A percentile compares a stretch with the other conserved stretches of the same genome.
phyloP scores from a whole-genome alignment of 2,113 vertebrate species.

The Pimephales promelas region DNA sequence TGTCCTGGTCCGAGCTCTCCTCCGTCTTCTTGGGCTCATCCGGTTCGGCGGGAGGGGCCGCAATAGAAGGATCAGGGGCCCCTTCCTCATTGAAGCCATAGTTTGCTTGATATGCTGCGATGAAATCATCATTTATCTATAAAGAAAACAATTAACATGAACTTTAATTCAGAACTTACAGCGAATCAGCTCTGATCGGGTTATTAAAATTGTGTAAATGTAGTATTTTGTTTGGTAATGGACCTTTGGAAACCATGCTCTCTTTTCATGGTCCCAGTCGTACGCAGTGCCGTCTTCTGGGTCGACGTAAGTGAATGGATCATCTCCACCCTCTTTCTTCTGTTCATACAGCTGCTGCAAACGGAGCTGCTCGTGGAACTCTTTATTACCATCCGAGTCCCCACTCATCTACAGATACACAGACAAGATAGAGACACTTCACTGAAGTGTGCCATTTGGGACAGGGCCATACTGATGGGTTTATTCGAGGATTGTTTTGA shows the following conservation, averaged over 20 bases:
- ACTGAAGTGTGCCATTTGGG: too few species aligned
- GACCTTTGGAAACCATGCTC: constrained; percentile 96
- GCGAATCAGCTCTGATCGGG: neutral
- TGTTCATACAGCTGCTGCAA: constrained; percentile 85
- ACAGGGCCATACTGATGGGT: too few species aligned
- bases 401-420: constrained; percentile 66
- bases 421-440: neutral
- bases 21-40: constrained; percentile 54
- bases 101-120: constrained; percentile 92
- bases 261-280: constrained; percentile 93
- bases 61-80: constrained; percentile 65
- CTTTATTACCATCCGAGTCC: constrained; percentile 76
- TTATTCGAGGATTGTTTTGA: too few species aligned
- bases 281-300: constrained; percentile 86
- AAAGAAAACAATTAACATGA: constrained; percentile 51
- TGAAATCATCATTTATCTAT: constrained; percentile 94
- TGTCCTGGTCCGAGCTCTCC: constrained; percentile 49
- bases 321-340: constrained; percentile 62
- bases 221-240: neutral
- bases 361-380: constrained; percentile 89
- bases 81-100: constrained; percentile 85
- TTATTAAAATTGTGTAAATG: neutral
- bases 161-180: neutral
- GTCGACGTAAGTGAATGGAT: constrained; percentile 80
- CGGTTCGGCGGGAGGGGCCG: constrained; percentile 54